Evolutionary conservation across 1,140 invertebrate species (phyloP).

Genomic region (Heliconius melpomene): DNA sequence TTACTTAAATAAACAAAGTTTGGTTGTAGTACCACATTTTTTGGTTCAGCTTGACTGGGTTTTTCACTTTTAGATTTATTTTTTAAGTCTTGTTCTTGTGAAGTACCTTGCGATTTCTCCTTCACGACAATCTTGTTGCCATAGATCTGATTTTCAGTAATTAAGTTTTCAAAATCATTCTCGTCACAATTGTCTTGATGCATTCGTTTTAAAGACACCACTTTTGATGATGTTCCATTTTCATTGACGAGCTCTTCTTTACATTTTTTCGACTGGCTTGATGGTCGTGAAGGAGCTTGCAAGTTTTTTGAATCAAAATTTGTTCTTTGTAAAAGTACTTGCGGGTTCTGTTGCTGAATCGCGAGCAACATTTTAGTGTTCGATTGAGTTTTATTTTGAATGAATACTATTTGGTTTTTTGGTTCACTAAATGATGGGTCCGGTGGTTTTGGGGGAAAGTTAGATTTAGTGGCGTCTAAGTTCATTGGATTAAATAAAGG

Average conservation of each 20-base stretch:
- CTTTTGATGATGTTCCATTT: conserved; percentile 65
- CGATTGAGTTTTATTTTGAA: conserved; percentile 64
- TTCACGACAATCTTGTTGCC: conserved; percentile 81
- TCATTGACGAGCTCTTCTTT: conserved; percentile 63
- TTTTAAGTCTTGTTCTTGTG: conserved; percentile 70
- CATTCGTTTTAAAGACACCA: conserved; percentile 72
- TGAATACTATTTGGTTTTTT: conserved; percentile 70
- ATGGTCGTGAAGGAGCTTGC: conserved; percentile 72
- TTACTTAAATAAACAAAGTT: conserved; percentile 77
- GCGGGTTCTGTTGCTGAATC: conserved; percentile 66
- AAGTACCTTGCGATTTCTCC: conserved; percentile 77
- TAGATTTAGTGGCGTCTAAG: conserved; percentile 54
- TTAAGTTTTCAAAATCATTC: conserved; percentile 80
- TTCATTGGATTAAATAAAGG: conserved; percentile 58
- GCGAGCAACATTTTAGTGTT: conserved; percentile 72
- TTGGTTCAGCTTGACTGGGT: conserved; percentile 47
- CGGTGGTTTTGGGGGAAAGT: conserved; percentile 47
- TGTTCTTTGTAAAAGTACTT: conserved; percentile 64
- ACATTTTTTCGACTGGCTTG: conserved; percentile 63
- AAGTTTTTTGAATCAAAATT: conserved; percentile 72
- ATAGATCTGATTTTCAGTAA: conserved; percentile 81
- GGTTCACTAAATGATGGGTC: conserved; percentile 54
- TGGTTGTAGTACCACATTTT: conserved; percentile 67
- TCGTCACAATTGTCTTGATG: conserved; percentile 78
- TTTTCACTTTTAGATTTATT: conserved; percentile 57